phyloP scores from a whole-genome alignment of 2,888 invertebrate genomes.

The Calliphora vomitoria region DNA sequence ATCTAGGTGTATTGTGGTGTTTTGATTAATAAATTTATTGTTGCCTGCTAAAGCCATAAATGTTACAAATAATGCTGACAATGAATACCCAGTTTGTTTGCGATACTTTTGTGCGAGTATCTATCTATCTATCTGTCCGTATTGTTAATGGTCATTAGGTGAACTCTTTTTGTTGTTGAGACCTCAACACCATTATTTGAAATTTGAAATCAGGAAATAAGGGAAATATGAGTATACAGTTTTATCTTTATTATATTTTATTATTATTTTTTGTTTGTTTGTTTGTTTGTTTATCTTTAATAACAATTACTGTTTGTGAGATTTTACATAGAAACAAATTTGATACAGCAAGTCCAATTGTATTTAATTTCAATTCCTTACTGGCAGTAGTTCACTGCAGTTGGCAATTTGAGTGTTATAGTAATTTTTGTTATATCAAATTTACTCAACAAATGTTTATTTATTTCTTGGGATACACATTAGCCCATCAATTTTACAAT shows the following conservation, averaged over 20 bases:
- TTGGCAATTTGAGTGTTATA: background rate
- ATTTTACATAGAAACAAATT: background rate
- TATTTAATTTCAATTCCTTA: constrained; percentile 10
- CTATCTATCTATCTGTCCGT: no score
- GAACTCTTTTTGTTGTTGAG: constrained; percentile 45
- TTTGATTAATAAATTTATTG: background rate
- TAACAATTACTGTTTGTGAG: background rate
- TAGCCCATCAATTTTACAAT: no score
- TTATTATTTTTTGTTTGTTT: no score
- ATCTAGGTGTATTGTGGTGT: constrained; percentile 26
- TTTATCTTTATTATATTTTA: background rate
- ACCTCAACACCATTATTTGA: constrained; percentile 14
- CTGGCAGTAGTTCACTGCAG: background rate
- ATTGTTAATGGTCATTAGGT: constrained; percentile 66
- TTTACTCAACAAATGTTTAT: no score
- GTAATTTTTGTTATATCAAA: no score
- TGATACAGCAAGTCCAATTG: background rate
- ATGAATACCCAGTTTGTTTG: constrained; percentile 39
- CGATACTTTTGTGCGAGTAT: constrained; percentile 19
- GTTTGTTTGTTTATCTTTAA: background rate
- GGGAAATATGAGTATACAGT: constrained; percentile 48
- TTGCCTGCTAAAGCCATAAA: constrained; percentile 37
- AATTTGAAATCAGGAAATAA: constrained; percentile 57
- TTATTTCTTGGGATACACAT: no score
- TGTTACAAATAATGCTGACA: constrained; percentile 52